Evolutionary conservation across 2,797 vertebrate genomes (phyloP), one percentile per base, ranked within the genome.

Genomic region (Discoglossus pictus): DNA sequence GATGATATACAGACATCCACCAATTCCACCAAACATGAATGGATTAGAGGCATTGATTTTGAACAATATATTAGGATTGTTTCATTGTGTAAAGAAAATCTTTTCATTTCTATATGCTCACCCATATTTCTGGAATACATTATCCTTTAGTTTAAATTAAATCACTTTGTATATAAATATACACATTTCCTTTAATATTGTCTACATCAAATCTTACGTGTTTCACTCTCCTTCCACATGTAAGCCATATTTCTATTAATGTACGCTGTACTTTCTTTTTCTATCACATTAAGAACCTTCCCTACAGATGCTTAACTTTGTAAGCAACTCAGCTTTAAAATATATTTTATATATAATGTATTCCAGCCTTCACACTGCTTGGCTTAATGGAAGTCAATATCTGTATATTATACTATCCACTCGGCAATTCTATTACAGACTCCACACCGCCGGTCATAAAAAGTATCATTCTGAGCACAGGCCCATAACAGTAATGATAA

Each of bases 341-440:
- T 64, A 61, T 63, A 66, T 64, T 60, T 73, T 75, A 75, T 64
- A 74, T 48, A 35, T 78, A 78, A 79, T 75, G 72, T 79, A 80
- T 75, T 68, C 75, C 66, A 73, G 72, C 71, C 73, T 76, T 73
- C 77, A 72, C 6, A 78, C 73, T 64, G 73, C 73, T 76, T 76
- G 35, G 62, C 72, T 77, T 84, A 82, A 83, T 80, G 75, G 72
- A 79, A 87, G 79, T 75, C 83, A 78, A n/a, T 83, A 83, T 81
- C 69, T 55, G 68, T 80, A 81, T 79, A 82, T 85, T 84, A 84
- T 65, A 74, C 62, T 60, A 74, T 74, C 76, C 78, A 65, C 74
- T 80, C 73, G 82, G 79, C 79, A 86, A 79, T 84, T 81, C 79
- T 61, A 82, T 87, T 84, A 85, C 34, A 78, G 75, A 76, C 74